These are phyloP conservation scores for Cantharis flavilabris DNA, from an alignment of 2,888 invertebrate genomes.

Conservation along the genomic window DNA sequence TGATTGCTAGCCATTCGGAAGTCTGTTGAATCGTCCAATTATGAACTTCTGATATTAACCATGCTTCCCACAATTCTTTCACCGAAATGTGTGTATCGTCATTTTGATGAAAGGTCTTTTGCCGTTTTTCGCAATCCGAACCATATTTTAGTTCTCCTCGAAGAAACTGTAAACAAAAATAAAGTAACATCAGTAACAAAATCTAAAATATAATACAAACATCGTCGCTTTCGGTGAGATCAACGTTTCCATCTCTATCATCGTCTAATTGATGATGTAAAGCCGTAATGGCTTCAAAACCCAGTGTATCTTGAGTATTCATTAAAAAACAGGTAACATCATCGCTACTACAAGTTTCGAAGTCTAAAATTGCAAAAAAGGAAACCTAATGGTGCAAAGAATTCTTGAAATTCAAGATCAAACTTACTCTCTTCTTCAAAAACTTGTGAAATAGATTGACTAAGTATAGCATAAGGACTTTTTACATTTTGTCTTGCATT, in stretches of 20 bases:
- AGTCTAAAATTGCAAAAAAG: constrained; percentile 38
- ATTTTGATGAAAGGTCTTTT: constrained; percentile 93
- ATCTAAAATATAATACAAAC: constrained; percentile 62
- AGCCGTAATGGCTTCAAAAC: constrained; percentile 89
- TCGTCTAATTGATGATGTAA: constrained; percentile 96
- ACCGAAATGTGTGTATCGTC: constrained; percentile 98
- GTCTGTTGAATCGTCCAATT: constrained; percentile 99
- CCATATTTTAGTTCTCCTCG: constrained; percentile 95
- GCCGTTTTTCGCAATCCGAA: constrained; percentile 89
- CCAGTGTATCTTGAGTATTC: constrained; percentile 78
- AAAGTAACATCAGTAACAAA: constrained; percentile 23
- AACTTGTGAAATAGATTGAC: constrained; percentile 63
- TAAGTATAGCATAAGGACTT: constrained; percentile 58
- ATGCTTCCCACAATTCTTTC: constrained; percentile 95
- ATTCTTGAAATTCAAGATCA: not conserved
- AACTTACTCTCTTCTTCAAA: constrained; percentile 64
- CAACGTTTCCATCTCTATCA: constrained; percentile 96
- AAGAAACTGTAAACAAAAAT: constrained; percentile 74
- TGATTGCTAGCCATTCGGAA: constrained; percentile 91
- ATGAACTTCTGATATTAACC: constrained; percentile 94
- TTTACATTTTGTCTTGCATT: constrained; percentile 33
- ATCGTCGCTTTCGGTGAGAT: constrained; percentile 96
- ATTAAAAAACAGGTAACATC: constrained; percentile 75
- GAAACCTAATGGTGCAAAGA: not conserved
- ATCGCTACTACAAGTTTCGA: constrained; percentile 64